Evolutionary conservation across 2,888 invertebrate species (phyloP).

Genomic region (Mythimna albipuncta): DNA sequence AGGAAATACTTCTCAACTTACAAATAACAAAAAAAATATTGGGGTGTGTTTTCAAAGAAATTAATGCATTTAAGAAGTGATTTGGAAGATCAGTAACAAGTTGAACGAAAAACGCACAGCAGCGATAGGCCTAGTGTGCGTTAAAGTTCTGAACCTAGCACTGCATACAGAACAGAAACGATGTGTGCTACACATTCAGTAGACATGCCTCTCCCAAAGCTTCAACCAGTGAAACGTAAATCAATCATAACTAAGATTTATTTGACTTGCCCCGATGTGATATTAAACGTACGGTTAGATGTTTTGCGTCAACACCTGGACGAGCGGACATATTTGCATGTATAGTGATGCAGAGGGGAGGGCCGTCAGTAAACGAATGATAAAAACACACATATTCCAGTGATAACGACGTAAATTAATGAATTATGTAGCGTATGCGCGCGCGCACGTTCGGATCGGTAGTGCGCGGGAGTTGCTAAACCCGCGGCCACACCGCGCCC

Average conservation of each 20-base stretch:
- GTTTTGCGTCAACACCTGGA: conserved; percentile 25
- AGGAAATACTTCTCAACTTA: conserved; percentile 44
- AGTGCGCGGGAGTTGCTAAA: conserved; percentile 43
- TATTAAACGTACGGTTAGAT: background rate
- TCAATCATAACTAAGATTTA: background rate
- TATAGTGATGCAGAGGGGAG: conserved; percentile 5
- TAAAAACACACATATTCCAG: conserved; percentile 56
- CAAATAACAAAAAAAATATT: background rate
- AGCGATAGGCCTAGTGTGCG: background rate
- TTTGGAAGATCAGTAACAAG: background rate
- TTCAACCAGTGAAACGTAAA: background rate
- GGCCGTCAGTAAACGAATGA: conserved; percentile 8
- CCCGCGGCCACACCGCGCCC: conserved; percentile 43
- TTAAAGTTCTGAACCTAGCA: no score
- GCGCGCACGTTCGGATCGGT: conserved; percentile 57
- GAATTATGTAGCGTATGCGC: conserved; percentile 76
- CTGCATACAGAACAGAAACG: background rate
- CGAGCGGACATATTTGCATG: conserved; percentile 32
- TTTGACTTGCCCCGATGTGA: background rate
- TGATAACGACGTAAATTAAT: conserved; percentile 75
- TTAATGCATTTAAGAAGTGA: background rate
- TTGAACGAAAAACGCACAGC: background rate
- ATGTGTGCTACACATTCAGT: background rate
- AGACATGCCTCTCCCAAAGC: background rate
- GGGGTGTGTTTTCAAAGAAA: background rate